Evolutionary conservation across 2,113 vertebrate genomes (phyloP).

Genomic region (Macrotus californicus): DNA sequence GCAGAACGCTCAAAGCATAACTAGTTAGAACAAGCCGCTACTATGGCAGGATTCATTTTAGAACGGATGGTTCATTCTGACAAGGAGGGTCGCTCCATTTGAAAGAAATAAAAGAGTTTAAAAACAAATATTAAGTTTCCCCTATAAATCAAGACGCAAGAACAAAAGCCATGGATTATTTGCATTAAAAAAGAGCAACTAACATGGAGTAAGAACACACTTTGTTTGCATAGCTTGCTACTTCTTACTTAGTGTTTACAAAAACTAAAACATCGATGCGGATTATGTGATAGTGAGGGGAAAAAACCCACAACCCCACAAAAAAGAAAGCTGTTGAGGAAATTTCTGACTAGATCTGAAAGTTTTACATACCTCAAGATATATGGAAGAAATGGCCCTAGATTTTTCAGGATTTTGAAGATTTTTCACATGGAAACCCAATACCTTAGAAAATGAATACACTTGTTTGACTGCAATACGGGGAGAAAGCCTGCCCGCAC

Average conservation of each 20-base stretch:
- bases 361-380: not conserved
- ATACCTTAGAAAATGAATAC: not conserved
- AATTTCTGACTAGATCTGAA: not conserved
- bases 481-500: not conserved
- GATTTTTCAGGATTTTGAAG: not conserved
- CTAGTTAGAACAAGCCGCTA: not conserved
- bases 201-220: not conserved
- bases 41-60: not conserved
- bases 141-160: not conserved
- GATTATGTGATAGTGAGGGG: not conserved
- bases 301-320: not conserved
- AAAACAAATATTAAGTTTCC: slow-evolving; percentile 1
- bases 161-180: not conserved
- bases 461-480: not conserved
- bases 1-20: not conserved
- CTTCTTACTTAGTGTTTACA: not conserved
- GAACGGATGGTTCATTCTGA: not conserved
- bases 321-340: not conserved
- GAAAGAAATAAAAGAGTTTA: slow-evolving; percentile 1
- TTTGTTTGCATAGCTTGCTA: not conserved
- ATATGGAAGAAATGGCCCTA: not conserved
- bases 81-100: not conserved
- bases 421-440: not conserved
- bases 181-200: not conserved
- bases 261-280: not conserved